Evolutionary conservation across 2,113 vertebrate species (phyloP).

Genomic region (Tamias sibiricus): DNA sequence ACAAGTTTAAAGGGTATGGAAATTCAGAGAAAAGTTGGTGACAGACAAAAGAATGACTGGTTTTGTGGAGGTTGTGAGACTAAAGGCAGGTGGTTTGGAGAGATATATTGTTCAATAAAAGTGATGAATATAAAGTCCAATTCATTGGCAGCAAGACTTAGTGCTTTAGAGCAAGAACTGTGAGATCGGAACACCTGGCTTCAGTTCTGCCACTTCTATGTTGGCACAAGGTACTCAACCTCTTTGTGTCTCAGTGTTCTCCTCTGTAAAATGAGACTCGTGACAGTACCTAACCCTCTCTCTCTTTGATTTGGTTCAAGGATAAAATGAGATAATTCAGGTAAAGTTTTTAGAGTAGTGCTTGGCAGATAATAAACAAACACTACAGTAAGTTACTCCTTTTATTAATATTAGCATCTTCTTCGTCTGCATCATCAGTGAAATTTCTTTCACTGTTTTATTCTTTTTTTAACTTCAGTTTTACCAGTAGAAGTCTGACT

Average conservation of each 20-base stretch:
- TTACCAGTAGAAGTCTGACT: background rate
- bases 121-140: background rate
- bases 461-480: background rate
- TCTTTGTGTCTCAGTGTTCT: background rate
- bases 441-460: background rate
- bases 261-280: background rate
- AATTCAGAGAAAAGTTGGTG: constrained; percentile 1
- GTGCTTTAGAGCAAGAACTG: background rate
- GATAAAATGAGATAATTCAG: background rate
- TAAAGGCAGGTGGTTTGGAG: background rate
- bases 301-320: background rate
- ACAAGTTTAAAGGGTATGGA: background rate
- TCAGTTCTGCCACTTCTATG: background rate
- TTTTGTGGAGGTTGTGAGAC: background rate
- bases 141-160: background rate
- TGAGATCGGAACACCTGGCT: background rate
- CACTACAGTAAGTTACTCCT: background rate
- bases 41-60: background rate
- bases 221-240: background rate
- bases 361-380: background rate
- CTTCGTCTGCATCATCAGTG: background rate
- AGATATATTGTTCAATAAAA: background rate
- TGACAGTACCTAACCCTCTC: background rate
- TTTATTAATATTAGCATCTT: background rate
- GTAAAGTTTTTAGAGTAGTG: background rate